Conservation (phyloP, 2,113 vertebrate genomes). For the Phyllostomus hastatus region DNA sequence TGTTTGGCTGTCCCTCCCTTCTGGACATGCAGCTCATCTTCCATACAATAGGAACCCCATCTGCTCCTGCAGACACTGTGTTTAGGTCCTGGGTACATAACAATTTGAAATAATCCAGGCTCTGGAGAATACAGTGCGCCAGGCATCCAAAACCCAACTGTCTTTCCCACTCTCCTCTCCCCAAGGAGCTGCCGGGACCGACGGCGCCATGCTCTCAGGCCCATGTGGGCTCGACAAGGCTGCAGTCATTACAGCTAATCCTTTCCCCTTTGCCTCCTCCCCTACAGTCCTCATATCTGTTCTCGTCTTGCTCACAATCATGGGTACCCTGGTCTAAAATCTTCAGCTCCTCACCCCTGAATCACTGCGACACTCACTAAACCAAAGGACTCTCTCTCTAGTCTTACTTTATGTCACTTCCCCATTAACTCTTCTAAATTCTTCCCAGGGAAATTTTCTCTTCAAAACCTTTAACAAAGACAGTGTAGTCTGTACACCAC, state of each 20-base stretch:
- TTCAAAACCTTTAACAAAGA: not conserved
- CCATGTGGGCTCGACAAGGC: accelerated
- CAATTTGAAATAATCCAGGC: not conserved
- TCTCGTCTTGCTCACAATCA: accelerated
- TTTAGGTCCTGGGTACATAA: not conserved
- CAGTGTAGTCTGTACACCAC: accelerated
- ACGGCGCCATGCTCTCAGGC: accelerated
- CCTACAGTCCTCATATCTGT: accelerated
- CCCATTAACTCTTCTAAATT: too few species aligned
- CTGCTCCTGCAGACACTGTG: not conserved
- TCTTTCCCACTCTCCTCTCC: not conserved
- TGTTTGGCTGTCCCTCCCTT: accelerated
- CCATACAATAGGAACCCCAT: accelerated
- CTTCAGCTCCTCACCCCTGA: not conserved
- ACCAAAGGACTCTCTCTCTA: too few species aligned
- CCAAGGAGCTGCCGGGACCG: not conserved
- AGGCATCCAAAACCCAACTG: not conserved
- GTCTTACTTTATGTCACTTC: not conserved
- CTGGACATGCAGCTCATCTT: accelerated
- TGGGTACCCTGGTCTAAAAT: not conserved
- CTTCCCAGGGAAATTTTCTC: not conserved
- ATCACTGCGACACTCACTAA: accelerated
- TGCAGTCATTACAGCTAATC: accelerated
- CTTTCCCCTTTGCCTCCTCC: not conserved
- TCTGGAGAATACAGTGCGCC: not conserved